These are phyloP conservation scores for Ceratoteleas bidentatus DNA, from an alignment of 1,140 invertebrate genomes.

Conservation along the genomic window DNA sequence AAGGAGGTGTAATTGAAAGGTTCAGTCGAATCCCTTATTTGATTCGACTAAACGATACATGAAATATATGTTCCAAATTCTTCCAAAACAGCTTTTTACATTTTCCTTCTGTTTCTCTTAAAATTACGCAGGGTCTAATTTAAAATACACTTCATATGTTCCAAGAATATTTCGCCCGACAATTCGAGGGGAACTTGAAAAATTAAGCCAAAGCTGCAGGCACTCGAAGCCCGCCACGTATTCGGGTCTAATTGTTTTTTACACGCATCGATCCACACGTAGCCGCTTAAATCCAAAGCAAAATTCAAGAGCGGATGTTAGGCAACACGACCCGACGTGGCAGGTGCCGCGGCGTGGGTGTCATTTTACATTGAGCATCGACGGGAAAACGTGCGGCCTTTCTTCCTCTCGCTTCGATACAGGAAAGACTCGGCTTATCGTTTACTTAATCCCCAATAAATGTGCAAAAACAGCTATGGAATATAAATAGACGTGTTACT, in stretches of 20 bases:
- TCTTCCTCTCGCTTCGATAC: conserved; percentile 33
- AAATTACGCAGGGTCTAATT: no score
- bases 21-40: no score
- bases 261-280: conserved; percentile 30
- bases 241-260: conserved; percentile 36
- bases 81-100: no score
- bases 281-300: conserved; percentile 49
- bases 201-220: conserved; percentile 1
- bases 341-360: conserved; percentile 69
- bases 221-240: conserved; percentile 8
- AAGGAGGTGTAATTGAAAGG: no score
- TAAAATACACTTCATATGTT: no score
- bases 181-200: no score
- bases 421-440: conserved; percentile 47
- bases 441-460: conserved; percentile 27
- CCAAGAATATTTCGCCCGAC: no score
- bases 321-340: conserved; percentile 64
- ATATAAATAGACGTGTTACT: background rate
- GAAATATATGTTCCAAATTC: no score
- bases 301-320: conserved; percentile 65
- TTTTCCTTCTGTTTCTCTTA: no score
- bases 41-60: no score
- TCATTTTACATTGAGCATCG: conserved; percentile 65
- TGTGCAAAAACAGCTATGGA: conserved; percentile 11
- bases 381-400: conserved; percentile 69